Conservation (phyloP, 2,888 invertebrate genomes). For the Holacanthella duospinosa region DNA sequence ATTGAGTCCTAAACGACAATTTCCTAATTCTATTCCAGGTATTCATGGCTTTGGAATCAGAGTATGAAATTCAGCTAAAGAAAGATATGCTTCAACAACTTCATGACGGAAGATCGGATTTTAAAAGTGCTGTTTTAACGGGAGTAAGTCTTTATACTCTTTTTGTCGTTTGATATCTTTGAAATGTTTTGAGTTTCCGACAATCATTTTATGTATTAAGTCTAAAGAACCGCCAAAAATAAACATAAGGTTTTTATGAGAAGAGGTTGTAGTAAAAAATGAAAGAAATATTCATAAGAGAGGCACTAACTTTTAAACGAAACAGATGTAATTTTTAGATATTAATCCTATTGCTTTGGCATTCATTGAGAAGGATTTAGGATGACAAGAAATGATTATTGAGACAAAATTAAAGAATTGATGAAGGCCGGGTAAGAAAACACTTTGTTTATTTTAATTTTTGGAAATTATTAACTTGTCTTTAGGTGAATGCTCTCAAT, state of each 20-base stretch:
- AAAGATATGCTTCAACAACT: not conserved
- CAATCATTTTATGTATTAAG: too few relatives aligned
- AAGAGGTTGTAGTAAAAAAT: not conserved
- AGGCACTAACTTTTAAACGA: not conserved
- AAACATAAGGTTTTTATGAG: not conserved
- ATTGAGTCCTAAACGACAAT: too few relatives aligned
- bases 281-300: constrained; percentile 3
- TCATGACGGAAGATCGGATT: not conserved
- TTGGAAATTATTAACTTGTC: not conserved
- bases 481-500: not conserved
- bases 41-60: not conserved
- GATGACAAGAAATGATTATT: too few relatives aligned
- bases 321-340: too few relatives aligned
- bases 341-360: too few relatives aligned
- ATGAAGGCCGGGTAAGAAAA: too few relatives aligned
- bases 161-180: too few relatives aligned
- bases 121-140: not conserved
- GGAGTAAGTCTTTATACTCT: too few relatives aligned
- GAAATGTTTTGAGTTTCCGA: too few relatives aligned
- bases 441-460: too few relatives aligned
- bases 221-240: not conserved
- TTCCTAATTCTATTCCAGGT: not conserved
- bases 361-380: too few relatives aligned
- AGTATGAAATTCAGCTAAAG: not conserved
- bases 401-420: too few relatives aligned